These are phyloP conservation scores for Pristionchus fissidentatus DNA, from an alignment of 2,888 invertebrate species.

Conservation along the genomic window DNA sequence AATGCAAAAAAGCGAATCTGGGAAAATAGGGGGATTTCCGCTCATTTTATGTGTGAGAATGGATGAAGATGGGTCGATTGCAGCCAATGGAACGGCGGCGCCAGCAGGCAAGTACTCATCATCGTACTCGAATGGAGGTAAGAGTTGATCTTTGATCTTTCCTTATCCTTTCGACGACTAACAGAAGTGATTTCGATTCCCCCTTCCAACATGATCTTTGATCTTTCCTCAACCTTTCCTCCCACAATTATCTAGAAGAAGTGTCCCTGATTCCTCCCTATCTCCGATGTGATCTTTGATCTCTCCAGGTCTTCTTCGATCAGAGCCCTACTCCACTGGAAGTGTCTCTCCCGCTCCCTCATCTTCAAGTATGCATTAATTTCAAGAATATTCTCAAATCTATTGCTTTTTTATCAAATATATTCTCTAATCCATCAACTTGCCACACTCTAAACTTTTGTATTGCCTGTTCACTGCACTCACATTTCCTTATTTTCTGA, in stretches of 20 bases:
- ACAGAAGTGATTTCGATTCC: too few relatives aligned
- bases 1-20: too few relatives aligned
- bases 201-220: too few relatives aligned
- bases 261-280: too few relatives aligned
- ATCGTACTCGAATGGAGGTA: slow-evolving; percentile 6
- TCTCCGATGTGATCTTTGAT: background rate
- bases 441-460: too few relatives aligned
- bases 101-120: background rate
- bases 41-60: background rate
- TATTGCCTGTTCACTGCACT: too few relatives aligned
- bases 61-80: background rate
- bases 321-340: slow-evolving; percentile 1
- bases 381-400: background rate
- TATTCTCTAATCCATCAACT: too few relatives aligned
- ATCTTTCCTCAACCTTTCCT: too few relatives aligned
- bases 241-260: too few relatives aligned
- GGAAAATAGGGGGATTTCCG: too few relatives aligned
- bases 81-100: background rate
- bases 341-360: slow-evolving; percentile 1
- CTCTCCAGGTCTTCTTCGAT: slow-evolving; percentile 25
- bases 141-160: background rate
- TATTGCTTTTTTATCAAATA: background rate
- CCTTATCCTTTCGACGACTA: too few relatives aligned
- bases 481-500: background rate
- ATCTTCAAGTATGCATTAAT: background rate